phyloP scores from a whole-genome alignment of 2,888 invertebrate genomes.

The Sminthurides aquaticus region DNA sequence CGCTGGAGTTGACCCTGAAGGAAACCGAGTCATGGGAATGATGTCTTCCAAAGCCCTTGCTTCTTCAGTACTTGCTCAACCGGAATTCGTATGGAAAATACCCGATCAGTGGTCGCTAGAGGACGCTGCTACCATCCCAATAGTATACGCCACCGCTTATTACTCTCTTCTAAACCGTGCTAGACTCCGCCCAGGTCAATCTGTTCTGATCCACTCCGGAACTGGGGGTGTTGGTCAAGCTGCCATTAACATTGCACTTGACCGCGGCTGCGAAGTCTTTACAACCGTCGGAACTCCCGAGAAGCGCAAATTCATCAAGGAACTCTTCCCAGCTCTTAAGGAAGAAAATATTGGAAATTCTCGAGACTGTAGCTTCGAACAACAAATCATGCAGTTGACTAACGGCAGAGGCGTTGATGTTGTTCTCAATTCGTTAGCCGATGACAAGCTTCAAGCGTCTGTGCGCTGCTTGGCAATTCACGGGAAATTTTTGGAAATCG shows the following conservation, averaged over 20 bases:
- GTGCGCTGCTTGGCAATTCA: slow-evolving; percentile 55
- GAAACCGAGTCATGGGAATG: slow-evolving; percentile 51
- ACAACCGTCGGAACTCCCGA: slow-evolving; percentile 70
- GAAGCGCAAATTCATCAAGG: slow-evolving; percentile 78
- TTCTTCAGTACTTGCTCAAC: slow-evolving; percentile 51
- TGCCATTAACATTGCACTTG: slow-evolving; percentile 64
- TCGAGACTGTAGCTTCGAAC: slow-evolving; percentile 42
- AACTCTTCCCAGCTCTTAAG: slow-evolving; percentile 64
- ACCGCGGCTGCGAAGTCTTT: slow-evolving; percentile 58
- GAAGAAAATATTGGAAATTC: slow-evolving; percentile 61
- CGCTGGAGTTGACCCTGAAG: slow-evolving; percentile 49
- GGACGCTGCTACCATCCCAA: slow-evolving; percentile 60
- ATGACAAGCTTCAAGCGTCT: slow-evolving; percentile 56
- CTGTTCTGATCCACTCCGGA: slow-evolving; percentile 54
- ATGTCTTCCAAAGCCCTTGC: slow-evolving; percentile 63
- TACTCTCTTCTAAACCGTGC: slow-evolving; percentile 57
- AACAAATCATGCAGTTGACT: slow-evolving; percentile 62
- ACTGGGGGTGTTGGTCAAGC: slow-evolving; percentile 70
- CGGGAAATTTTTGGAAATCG: slow-evolving; percentile 72
- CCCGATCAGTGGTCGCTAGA: slow-evolving; percentile 54
- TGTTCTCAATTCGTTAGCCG: slow-evolving; percentile 67
- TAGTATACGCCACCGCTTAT: slow-evolving; percentile 58
- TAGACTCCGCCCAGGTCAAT: slow-evolving; percentile 50
- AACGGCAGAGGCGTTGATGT: slow-evolving; percentile 82
- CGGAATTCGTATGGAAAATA: slow-evolving; percentile 57